Evolutionary conservation across 2,888 invertebrate species (phyloP).

Genomic region (Onchidella celtica): DNA sequence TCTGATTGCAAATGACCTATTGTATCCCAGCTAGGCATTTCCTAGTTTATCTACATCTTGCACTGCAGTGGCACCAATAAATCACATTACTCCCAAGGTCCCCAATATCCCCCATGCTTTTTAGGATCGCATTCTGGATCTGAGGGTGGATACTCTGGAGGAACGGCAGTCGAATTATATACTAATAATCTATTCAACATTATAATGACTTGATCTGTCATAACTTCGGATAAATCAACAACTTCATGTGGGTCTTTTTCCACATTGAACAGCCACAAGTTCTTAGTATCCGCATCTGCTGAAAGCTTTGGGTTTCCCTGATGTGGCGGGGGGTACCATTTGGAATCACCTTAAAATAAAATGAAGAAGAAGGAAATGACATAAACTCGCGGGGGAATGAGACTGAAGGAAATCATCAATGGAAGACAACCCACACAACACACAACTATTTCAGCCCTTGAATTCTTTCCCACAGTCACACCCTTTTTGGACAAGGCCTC

Average conservation of each 20-base stretch:
- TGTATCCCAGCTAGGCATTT: too few species aligned
- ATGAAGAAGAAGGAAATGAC: background rate
- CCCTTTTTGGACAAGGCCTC: too few species aligned
- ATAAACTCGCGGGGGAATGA: too few species aligned
- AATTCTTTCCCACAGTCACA: too few species aligned
- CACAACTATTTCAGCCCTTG: too few species aligned
- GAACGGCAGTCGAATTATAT: slow-evolving; percentile 74
- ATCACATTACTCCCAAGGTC: slow-evolving; percentile 75
- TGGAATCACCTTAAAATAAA: slow-evolving; percentile 30
- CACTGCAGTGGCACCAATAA: too few species aligned
- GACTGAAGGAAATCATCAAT: too few species aligned
- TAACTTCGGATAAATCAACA: slow-evolving; percentile 64
- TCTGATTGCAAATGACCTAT: too few species aligned
- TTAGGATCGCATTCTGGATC: slow-evolving; percentile 70
- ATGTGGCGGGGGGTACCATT: slow-evolving; percentile 40
- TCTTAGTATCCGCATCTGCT: slow-evolving; percentile 68
- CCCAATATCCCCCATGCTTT: slow-evolving; percentile 74
- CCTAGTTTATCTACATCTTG: too few species aligned
- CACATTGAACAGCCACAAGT: slow-evolving; percentile 78
- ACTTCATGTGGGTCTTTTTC: slow-evolving; percentile 72
- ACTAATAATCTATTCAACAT: slow-evolving; percentile 65
- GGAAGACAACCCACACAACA: too few species aligned
- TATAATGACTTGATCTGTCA: slow-evolving; percentile 63
- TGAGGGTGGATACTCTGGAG: slow-evolving; percentile 68
- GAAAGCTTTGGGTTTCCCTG: background rate